Evolutionary conservation across 2,797 vertebrate species (phyloP).

Genomic region (Squalus acanthias): DNA sequence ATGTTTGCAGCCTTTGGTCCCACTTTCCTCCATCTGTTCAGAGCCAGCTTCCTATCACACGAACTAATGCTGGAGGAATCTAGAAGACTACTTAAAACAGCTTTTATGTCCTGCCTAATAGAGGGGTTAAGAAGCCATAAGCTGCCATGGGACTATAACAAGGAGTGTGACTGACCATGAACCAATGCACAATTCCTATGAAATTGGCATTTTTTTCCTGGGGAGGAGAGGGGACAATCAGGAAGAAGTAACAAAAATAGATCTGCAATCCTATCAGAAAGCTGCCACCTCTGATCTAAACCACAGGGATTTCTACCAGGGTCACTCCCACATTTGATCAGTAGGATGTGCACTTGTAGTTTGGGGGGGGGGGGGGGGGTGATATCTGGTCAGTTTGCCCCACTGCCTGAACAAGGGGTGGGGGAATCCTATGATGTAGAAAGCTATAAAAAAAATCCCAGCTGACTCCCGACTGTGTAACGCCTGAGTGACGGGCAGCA

Average conservation of each 20-base stretch:
- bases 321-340: background rate
- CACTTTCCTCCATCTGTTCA: too few species aligned
- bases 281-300: background rate
- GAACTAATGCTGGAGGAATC: background rate
- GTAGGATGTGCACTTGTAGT: background rate
- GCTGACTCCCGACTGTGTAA: background rate
- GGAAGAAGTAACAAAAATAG: background rate
- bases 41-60: background rate
- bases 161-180: background rate
- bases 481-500: background rate
- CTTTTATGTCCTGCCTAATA: background rate
- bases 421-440: background rate
- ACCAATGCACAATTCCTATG: background rate
- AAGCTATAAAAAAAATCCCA: background rate
- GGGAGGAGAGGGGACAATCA: background rate
- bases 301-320: background rate
- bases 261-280: background rate
- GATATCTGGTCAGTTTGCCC: background rate
- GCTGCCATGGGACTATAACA: background rate
- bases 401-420: background rate
- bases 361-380: background rate
- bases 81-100: conserved; percentile 7
- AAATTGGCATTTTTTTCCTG: background rate
- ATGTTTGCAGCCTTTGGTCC: too few species aligned
- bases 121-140: background rate